Conservation (phyloP, 1,140 invertebrate species). For the Panagrolaimus sp. region DNA sequence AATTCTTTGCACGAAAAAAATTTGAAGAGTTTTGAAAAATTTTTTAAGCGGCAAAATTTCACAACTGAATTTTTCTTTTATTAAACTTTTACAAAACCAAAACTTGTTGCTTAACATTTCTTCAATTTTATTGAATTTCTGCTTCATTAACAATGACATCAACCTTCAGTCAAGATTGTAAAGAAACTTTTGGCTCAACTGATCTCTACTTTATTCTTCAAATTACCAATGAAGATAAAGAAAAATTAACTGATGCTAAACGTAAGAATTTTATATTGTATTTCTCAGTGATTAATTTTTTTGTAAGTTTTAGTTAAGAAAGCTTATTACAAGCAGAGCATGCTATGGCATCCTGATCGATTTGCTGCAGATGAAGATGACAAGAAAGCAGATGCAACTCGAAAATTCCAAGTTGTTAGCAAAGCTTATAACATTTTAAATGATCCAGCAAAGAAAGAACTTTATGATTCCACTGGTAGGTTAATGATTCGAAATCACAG, state of each 20-base stretch:
- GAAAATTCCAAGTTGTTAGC: conserved; percentile 63
- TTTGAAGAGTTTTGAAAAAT: too few species aligned
- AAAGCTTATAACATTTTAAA: conserved; percentile 97
- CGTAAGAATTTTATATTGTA: conserved; percentile 15
- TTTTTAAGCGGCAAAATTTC: too few species aligned
- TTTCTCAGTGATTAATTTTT: conserved; percentile 61
- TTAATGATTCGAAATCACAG: conserved; percentile 4
- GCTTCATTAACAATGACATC: conserved; percentile 25
- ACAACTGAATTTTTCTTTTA: too few species aligned
- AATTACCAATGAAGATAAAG: conserved; percentile 55
- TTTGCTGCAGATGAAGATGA: conserved; percentile 67
- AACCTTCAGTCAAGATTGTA: conserved; percentile 59
- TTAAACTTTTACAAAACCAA: too few species aligned
- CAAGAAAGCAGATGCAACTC: conserved; percentile 63
- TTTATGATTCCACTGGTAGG: conserved; percentile 83
- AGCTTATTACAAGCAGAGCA: conserved; percentile 81
- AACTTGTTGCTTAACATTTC: too few species aligned
- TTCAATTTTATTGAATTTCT: too few species aligned
- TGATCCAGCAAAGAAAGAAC: conserved; percentile 69
- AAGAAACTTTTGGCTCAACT: conserved; percentile 58
- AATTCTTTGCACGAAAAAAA: too few species aligned
- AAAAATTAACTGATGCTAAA: conserved; percentile 44
- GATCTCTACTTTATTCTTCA: conserved; percentile 60
- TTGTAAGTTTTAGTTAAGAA: conserved; percentile 76
- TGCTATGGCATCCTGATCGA: conserved; percentile 84